Conservation (phyloP, 2,113 vertebrate species). For the Hemicordylus capensis region DNA sequence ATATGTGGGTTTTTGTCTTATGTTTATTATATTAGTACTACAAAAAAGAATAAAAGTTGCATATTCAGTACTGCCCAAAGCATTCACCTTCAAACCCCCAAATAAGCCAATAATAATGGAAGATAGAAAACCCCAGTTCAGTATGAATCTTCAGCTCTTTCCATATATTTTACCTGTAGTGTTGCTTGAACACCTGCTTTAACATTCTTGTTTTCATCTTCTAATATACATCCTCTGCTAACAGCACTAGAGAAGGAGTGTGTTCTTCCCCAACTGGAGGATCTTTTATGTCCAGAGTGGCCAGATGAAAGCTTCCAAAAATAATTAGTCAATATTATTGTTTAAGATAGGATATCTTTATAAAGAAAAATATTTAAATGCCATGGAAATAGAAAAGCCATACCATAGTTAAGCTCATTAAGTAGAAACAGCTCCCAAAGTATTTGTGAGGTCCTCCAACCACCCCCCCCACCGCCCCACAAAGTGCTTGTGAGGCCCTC, state of each 20-base stretch:
- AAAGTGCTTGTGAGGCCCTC: background rate
- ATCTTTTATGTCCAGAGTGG: constrained; percentile 85
- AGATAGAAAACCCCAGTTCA: background rate
- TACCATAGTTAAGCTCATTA: too few relatives aligned
- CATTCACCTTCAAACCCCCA: background rate
- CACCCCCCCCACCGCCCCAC: too few relatives aligned
- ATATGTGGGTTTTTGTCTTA: background rate
- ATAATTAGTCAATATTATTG: constrained; percentile 30
- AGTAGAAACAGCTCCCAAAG: background rate
- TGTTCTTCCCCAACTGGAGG: constrained; percentile 95
- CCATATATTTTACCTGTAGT: constrained; percentile 80
- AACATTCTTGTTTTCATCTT: constrained; percentile 85
- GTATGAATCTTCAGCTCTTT: background rate
- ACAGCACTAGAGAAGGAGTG: constrained; percentile 97
- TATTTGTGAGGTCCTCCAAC: too few relatives aligned
- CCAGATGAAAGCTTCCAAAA: constrained; percentile 72
- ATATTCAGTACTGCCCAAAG: background rate
- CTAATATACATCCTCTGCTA: constrained; percentile 88
- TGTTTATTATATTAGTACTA: background rate
- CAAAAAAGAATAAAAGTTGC: background rate
- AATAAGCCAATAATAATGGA: background rate
- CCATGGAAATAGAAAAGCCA: background rate
- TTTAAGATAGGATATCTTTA: fast-evolving
- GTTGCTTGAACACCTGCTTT: constrained; percentile 91
- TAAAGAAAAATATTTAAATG: background rate